Percentiles rank a stretch among this genome's conserved stretches.
These are phyloP conservation scores for Aethina tumida DNA, from an alignment of 1,140 invertebrate species.

Conservation along the genomic window DNA sequence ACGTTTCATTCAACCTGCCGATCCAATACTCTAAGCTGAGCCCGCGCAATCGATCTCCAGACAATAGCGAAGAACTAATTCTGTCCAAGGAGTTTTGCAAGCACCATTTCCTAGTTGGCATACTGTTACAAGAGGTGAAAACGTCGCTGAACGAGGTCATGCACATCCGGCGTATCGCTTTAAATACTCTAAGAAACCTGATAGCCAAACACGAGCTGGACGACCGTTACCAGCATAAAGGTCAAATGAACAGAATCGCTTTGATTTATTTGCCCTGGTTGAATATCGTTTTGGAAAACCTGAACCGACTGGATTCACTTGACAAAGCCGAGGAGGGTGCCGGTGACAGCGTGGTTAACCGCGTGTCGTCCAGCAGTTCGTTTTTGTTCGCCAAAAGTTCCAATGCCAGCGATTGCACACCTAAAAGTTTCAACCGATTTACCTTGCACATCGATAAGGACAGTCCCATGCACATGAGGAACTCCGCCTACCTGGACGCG, in stretches of 20 bases:
- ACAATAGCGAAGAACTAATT: conserved; percentile 45
- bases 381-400: conserved; percentile 30
- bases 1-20: conserved; percentile 77
- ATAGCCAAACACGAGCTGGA: conserved; percentile 92
- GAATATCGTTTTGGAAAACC: conserved; percentile 73
- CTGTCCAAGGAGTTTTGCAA: conserved; percentile 74
- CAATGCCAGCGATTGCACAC: conserved; percentile 26
- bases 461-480: conserved; percentile 51
- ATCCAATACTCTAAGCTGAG: conserved; percentile 52
- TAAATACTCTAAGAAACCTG: conserved; percentile 71
- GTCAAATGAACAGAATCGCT: conserved; percentile 76
- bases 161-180: conserved; percentile 67
- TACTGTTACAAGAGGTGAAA: conserved; percentile 64
- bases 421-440: conserved; percentile 33
- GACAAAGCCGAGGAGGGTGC: conserved; percentile 28
- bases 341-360: conserved; percentile 37
- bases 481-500: conserved; percentile 65
- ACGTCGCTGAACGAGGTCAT: conserved; percentile 72
- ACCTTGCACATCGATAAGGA: conserved; percentile 46
- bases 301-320: conserved; percentile 47
- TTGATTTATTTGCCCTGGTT: conserved; percentile 86
- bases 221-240: conserved; percentile 71
- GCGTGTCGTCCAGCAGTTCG: conserved; percentile 38
- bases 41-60: conserved; percentile 41
- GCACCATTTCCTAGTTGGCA: conserved; percentile 77